These are phyloP conservation scores for Archocentrus centrarchus DNA, from an alignment of 2,113 vertebrate genomes.

Conservation along the genomic window DNA sequence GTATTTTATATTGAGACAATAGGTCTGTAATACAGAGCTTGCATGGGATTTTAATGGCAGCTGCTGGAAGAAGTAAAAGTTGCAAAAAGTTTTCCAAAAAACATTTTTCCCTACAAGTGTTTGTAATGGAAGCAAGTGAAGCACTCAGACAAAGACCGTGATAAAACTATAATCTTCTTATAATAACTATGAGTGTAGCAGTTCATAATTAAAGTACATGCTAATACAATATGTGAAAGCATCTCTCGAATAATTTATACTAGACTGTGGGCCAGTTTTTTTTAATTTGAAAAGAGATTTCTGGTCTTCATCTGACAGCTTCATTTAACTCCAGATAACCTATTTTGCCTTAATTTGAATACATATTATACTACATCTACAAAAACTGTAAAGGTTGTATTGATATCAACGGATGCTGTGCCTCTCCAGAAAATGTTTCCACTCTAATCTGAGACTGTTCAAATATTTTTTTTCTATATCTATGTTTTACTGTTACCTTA, in stretches of 20 bases:
- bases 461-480: slow-evolving; percentile 12
- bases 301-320: slow-evolving; percentile 29
- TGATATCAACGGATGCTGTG: slow-evolving; percentile 59
- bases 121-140: slow-evolving; percentile 37
- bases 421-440: slow-evolving; percentile 67
- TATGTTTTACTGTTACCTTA: slow-evolving; percentile 40
- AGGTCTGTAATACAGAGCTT: slow-evolving; percentile 31
- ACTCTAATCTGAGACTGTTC: slow-evolving; percentile 60
- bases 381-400: slow-evolving; percentile 63
- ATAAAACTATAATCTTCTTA: neutral
- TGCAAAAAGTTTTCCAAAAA: slow-evolving; percentile 7
- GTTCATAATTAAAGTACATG: neutral
- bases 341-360: slow-evolving; percentile 76
- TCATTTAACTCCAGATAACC: slow-evolving; percentile 38
- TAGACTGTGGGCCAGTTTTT: slow-evolving; percentile 1
- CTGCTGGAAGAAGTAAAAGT: slow-evolving; percentile 16
- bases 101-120: slow-evolving; percentile 35
- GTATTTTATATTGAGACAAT: slow-evolving; percentile 27
- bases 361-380: slow-evolving; percentile 54
- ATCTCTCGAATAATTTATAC: neutral
- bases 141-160: slow-evolving; percentile 10
- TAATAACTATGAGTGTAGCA: neutral
- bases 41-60: slow-evolving; percentile 17
- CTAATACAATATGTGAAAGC: neutral
- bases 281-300: neutral